These are phyloP conservation scores for Orcinus orca DNA, from an alignment of 2,113 vertebrate genomes.

Conservation along the genomic window DNA sequence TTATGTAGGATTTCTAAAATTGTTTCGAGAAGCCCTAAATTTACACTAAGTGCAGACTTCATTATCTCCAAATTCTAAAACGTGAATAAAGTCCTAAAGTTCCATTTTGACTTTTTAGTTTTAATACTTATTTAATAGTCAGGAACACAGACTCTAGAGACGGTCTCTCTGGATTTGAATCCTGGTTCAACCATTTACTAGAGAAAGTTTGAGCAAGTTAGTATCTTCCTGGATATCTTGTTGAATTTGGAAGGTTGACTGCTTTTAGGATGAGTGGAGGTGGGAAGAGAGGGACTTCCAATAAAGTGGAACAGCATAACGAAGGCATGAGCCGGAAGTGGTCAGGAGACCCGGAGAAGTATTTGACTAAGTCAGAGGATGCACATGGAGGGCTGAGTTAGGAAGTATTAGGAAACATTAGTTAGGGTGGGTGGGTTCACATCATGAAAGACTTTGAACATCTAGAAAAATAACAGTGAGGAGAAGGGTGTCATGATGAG, in stretches of 20 bases:
- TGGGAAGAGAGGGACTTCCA: background rate
- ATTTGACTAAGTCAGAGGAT: background rate
- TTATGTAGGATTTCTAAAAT: constrained; percentile 32
- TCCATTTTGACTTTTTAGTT: constrained; percentile 16
- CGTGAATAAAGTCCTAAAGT: background rate
- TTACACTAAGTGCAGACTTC: background rate
- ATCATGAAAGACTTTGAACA: background rate
- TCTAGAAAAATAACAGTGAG: background rate
- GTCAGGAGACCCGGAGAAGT: background rate
- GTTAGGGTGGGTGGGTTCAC: background rate
- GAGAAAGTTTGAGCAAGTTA: background rate
- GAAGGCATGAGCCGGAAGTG: background rate
- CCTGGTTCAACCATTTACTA: background rate
- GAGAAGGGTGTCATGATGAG: background rate
- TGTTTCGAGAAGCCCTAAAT: background rate
- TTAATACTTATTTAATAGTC: background rate
- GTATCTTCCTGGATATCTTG: background rate
- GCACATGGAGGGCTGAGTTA: background rate
- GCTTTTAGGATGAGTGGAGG: background rate
- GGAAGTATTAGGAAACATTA: background rate
- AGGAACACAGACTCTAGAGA: background rate
- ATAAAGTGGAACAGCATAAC: background rate
- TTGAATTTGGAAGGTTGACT: background rate
- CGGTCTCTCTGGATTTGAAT: background rate
- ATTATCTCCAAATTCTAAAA: constrained; percentile 19